These are phyloP conservation scores for Stegastes partitus DNA, from an alignment of 2,113 vertebrate genomes.

Conservation along the genomic window DNA sequence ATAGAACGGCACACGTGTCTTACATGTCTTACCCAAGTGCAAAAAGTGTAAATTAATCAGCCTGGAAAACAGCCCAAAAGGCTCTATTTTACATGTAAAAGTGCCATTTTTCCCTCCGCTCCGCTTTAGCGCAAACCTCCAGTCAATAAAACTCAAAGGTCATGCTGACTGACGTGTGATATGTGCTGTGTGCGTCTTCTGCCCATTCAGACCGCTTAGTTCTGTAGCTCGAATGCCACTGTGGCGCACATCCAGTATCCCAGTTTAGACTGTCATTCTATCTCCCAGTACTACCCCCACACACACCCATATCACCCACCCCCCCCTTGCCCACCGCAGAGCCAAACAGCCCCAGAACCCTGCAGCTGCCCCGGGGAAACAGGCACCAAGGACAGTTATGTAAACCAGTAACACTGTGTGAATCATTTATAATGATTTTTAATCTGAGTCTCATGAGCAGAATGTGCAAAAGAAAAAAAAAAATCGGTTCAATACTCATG, in stretches of 20 bases:
- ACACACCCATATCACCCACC: constrained; percentile 2
- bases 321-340: not conserved
- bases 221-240: constrained; percentile 39
- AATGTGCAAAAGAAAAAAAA: not conserved
- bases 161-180: constrained; percentile 28
- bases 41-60: not conserved
- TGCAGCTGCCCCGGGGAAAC: constrained; percentile 67
- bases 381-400: constrained; percentile 76
- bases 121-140: not conserved
- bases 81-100: not conserved
- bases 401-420: constrained; percentile 66
- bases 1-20: rapidly evolving
- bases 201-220: constrained; percentile 47
- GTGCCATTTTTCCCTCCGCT: not conserved
- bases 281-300: constrained; percentile 28
- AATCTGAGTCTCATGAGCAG: not conserved
- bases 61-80: not conserved
- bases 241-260: constrained; percentile 69
- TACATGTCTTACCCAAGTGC: not conserved
- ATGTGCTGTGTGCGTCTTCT: constrained; percentile 52
- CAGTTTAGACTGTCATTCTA: constrained; percentile 81
- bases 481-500: not conserved
- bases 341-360: constrained; percentile 24
- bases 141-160: constrained; percentile 23
- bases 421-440: constrained; percentile 40